Conservation (phyloP, 1,140 invertebrate species). For the Caenorhabditis inopinata region DNA sequence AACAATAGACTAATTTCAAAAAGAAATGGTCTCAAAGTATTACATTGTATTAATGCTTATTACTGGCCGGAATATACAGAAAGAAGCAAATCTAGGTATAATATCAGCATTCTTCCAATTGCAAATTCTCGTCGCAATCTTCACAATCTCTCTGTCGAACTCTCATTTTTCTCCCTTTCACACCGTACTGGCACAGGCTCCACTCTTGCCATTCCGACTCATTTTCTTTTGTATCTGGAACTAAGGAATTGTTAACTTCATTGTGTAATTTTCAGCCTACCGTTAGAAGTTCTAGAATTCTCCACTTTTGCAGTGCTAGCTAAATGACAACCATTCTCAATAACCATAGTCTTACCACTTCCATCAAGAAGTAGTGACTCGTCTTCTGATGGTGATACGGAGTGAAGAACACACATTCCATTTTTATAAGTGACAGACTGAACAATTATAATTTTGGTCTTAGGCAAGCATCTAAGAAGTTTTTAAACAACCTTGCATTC, state of each 20-base stretch:
- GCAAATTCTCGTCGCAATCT: slow-evolving; percentile 31
- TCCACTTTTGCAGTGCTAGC: background rate
- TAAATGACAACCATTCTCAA: slow-evolving; percentile 40
- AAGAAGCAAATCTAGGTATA: background rate
- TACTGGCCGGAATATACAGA: background rate
- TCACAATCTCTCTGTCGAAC: slow-evolving; percentile 35
- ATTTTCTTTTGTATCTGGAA: background rate
- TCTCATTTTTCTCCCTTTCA: slow-evolving; percentile 28
- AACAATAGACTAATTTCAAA: too few relatives aligned
- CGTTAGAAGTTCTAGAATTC: too few relatives aligned
- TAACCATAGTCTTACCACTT: slow-evolving; percentile 29
- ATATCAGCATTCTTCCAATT: slow-evolving; percentile 24
- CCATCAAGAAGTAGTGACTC: background rate
- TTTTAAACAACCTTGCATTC: slow-evolving; percentile 33
- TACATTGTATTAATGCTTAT: too few relatives aligned
- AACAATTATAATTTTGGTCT: background rate
- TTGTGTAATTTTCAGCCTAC: too few relatives aligned
- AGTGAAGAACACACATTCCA: slow-evolving; percentile 35
- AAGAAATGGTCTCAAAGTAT: too few relatives aligned
- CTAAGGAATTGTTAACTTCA: background rate
- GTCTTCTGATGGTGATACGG: background rate
- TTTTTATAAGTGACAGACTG: slow-evolving; percentile 39
- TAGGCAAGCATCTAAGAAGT: background rate
- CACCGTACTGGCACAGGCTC: slow-evolving; percentile 36
- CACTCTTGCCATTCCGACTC: slow-evolving; percentile 34